Percentiles rank a stretch among this genome's conserved stretches.
Conservation (phyloP, 1,140 invertebrate genomes). For the Chionoecetes opilio region DNA sequence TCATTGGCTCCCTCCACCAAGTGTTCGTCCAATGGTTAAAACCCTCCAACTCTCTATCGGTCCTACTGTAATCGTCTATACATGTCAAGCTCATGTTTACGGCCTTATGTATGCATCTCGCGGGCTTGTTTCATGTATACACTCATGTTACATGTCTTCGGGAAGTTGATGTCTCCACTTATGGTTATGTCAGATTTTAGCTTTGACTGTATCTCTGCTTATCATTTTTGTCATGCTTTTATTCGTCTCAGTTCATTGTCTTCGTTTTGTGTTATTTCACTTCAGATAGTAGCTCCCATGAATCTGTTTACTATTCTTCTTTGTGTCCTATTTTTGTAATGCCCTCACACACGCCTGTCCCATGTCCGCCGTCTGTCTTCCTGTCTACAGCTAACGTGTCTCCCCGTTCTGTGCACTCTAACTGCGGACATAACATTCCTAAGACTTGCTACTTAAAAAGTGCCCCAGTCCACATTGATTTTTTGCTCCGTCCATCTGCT, state of each 20-base stretch:
- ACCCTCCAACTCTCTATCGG: background rate
- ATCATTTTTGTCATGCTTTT: no score
- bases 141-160: background rate
- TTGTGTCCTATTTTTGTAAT: background rate
- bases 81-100: background rate
- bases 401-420: background rate
- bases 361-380: background rate
- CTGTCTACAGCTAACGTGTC: background rate
- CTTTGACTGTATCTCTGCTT: background rate
- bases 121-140: background rate
- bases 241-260: background rate
- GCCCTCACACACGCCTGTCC: background rate
- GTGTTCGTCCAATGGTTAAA: background rate
- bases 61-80: background rate
- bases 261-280: no score
- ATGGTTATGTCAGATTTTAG: background rate
- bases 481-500: background rate
- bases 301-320: background rate
- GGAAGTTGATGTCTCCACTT: background rate
- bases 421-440: background rate
- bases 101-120: background rate
- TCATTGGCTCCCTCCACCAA: background rate
- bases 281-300: no score
- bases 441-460: conserved; percentile 13
- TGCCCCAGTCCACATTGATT: background rate